These are phyloP conservation scores for Capitulum mitella DNA, from an alignment of 2,888 invertebrate species.

Conservation along the genomic window DNA sequence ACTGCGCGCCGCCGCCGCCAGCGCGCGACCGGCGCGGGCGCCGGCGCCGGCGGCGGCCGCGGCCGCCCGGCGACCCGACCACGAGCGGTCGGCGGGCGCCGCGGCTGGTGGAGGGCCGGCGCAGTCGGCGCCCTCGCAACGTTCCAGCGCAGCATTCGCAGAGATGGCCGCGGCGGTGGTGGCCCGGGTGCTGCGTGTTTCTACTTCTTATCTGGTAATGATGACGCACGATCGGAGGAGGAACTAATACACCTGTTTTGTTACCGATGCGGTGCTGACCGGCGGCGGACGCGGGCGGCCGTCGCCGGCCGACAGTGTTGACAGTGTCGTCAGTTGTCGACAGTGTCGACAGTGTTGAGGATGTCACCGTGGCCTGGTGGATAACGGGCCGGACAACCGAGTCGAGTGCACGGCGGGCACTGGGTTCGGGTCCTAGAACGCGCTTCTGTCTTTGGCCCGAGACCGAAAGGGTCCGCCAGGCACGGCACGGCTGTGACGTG, in stretches of 20 bases:
- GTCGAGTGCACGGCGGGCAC: too few species aligned
- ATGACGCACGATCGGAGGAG: not conserved
- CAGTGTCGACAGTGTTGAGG: too few species aligned
- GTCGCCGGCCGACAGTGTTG: too few species aligned
- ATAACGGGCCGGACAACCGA: too few species aligned
- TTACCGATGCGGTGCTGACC: not conserved
- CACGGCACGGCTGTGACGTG: too few species aligned
- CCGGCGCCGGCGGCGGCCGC: not conserved
- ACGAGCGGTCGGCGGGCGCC: not conserved
- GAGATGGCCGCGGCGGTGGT: not conserved
- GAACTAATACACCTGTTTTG: constrained; percentile 9
- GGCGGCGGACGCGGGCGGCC: too few species aligned
- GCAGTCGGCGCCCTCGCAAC: not conserved
- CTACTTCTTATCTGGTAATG: not conserved
- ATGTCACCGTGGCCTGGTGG: too few species aligned
- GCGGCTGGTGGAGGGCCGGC: not conserved
- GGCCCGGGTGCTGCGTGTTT: not conserved
- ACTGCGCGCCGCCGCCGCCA: not conserved
- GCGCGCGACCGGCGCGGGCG: not conserved
- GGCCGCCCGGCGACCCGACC: not conserved
- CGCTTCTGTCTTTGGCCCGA: too few species aligned
- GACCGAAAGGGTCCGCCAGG: too few species aligned
- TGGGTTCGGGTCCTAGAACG: too few species aligned
- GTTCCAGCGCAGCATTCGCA: not conserved
- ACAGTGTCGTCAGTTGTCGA: too few species aligned